Conservation (phyloP, 1,140 invertebrate species). For the Palaemon carinicauda region DNA sequence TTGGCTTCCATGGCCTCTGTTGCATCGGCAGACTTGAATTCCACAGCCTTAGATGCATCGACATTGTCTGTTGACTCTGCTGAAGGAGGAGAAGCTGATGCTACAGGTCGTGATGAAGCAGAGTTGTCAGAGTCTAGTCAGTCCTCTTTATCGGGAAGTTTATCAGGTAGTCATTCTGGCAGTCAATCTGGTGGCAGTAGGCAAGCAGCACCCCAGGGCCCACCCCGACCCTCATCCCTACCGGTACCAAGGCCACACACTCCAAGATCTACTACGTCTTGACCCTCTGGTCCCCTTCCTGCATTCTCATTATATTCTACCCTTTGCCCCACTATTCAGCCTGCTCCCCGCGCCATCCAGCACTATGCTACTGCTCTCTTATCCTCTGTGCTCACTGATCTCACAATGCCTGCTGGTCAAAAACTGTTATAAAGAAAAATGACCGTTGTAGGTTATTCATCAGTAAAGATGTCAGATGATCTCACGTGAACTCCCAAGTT, state of each 20-base stretch:
- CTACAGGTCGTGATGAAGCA: constrained; percentile 43
- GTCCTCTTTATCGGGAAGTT: constrained; percentile 52
- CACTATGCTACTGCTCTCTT: constrained; percentile 45
- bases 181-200: constrained; percentile 21
- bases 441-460: neutral
- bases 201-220: constrained; percentile 11
- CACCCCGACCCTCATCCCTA: constrained; percentile 53
- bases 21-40: constrained; percentile 41
- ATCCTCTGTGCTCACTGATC: constrained; percentile 44
- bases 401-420: constrained; percentile 15
- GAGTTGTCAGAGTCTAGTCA: constrained; percentile 58
- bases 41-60: constrained; percentile 53
- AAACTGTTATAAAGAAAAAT: neutral
- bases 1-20: constrained; percentile 7
- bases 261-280: constrained; percentile 32
- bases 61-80: constrained; percentile 50
- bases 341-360: constrained; percentile 36
- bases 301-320: neutral
- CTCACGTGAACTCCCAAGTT: neutral
- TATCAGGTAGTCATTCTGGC: constrained; percentile 50
- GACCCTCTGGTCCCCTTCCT: constrained; percentile 38
- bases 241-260: constrained; percentile 55
- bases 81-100: constrained; percentile 45
- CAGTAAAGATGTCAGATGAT: neutral
- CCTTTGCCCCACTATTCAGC: neutral